A percentile compares a stretch with the other conserved stretches of the same genome.
Evolutionary conservation across 2,888 invertebrate species (phyloP).

Genomic region (Dorcus hopei): DNA sequence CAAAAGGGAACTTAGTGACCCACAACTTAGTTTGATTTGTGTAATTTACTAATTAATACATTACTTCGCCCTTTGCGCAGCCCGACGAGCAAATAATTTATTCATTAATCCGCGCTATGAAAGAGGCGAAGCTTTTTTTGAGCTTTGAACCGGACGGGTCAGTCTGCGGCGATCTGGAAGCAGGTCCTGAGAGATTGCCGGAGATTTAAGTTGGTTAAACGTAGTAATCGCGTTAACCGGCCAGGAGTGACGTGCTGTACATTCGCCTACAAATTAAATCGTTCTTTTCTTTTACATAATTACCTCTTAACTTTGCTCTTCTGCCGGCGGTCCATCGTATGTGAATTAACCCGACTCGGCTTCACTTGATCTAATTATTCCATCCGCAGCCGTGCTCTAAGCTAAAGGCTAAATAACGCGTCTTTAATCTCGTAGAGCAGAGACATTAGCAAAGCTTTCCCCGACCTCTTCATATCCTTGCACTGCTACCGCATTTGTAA

Average conservation of each 20-base stretch:
- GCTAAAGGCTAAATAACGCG: slow-evolving; percentile 48
- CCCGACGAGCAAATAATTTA: too few species aligned
- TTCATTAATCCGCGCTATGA: background rate
- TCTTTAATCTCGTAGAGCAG: slow-evolving; percentile 42
- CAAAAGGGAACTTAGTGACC: slow-evolving; percentile 23
- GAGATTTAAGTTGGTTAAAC: slow-evolving; percentile 1
- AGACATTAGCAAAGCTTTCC: slow-evolving; percentile 13
- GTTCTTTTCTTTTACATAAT: slow-evolving; percentile 47
- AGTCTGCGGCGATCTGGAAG: background rate
- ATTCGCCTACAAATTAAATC: slow-evolving; percentile 40
- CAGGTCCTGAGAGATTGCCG: background rate
- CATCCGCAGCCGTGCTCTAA: slow-evolving; percentile 43
- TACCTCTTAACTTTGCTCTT: slow-evolving; percentile 45
- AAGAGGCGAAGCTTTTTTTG: background rate
- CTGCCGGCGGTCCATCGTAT: slow-evolving; percentile 27
- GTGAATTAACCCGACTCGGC: slow-evolving; percentile 44
- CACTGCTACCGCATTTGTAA: slow-evolving; percentile 1
- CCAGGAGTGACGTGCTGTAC: slow-evolving; percentile 20
- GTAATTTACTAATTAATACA: slow-evolving; percentile 4
- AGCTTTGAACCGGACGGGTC: background rate
- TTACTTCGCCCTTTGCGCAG: too few species aligned
- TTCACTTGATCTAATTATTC: slow-evolving; percentile 49
- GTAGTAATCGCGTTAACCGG: slow-evolving; percentile 19
- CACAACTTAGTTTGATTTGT: slow-evolving; percentile 23
- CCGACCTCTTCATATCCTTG: slow-evolving; percentile 1